Evolutionary conservation across 2,113 vertebrate genomes (phyloP).

Genomic region (Cheilinus undulatus): DNA sequence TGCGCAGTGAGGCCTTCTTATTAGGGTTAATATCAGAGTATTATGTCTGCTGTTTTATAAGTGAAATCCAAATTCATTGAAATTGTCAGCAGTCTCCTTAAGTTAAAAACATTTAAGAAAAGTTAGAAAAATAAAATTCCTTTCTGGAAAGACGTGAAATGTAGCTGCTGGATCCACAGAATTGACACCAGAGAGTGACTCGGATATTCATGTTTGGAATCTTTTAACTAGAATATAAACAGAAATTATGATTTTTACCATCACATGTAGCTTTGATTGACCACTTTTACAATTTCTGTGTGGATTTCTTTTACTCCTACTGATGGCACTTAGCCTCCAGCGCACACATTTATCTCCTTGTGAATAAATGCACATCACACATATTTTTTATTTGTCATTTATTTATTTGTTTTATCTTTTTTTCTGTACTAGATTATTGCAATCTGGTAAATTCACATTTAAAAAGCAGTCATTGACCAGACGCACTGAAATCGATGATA

Average conservation of each 20-base stretch:
- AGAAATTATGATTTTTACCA: not conserved
- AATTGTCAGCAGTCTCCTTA: too few species aligned
- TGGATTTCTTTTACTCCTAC: too few species aligned
- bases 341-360: constrained; percentile 3
- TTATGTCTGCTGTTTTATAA: too few species aligned
- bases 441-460: constrained; percentile 99
- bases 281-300: too few species aligned
- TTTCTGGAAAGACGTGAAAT: not conserved
- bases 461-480: constrained; percentile 98
- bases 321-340: not conserved
- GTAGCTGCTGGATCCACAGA: not conserved
- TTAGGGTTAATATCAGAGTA: too few species aligned
- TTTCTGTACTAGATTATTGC: constrained; percentile 96
- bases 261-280: not conserved
- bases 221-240: too few species aligned
- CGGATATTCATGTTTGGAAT: not conserved
- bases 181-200: too few species aligned
- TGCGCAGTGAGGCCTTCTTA: not conserved
- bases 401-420: constrained; percentile 84
- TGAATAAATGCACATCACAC: constrained; percentile 79
- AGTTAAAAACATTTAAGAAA: not conserved
- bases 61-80: too few species aligned
- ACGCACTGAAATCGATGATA: constrained; percentile 96
- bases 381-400: constrained; percentile 90
- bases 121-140: not conserved